Conservation (phyloP, 2,113 vertebrate genomes). For the Neomonachus schauinslandi region DNA sequence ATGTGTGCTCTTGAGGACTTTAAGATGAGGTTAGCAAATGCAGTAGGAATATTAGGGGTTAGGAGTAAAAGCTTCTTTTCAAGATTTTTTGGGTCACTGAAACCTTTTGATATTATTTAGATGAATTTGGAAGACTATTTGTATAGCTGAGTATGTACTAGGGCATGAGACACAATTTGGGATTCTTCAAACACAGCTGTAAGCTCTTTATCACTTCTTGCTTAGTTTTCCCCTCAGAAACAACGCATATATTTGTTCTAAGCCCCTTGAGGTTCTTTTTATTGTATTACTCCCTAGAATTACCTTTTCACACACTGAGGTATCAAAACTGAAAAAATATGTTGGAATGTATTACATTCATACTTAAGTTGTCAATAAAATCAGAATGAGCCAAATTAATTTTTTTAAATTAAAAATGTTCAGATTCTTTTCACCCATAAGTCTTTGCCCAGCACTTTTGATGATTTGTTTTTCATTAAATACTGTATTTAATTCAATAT, state of each 20-base stretch:
- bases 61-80: slow-evolving; percentile 5
- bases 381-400: slow-evolving; percentile 42
- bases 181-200: neutral
- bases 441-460: slow-evolving; percentile 14
- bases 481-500: neutral
- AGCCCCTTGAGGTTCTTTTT: neutral
- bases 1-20: neutral
- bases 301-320: neutral
- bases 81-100: neutral
- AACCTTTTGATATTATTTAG: slow-evolving; percentile 36
- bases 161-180: neutral
- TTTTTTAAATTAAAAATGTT: neutral
- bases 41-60: neutral
- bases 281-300: slow-evolving; percentile 3
- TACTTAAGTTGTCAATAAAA: slow-evolving; percentile 29
- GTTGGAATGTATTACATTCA: neutral
- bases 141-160: neutral
- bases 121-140: neutral
- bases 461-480: slow-evolving; percentile 44
- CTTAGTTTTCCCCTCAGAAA: neutral
- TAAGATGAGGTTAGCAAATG: slow-evolving; percentile 15
- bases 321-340: slow-evolving; percentile 25
- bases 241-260: neutral
- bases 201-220: neutral
- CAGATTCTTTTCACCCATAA: slow-evolving; percentile 6